Evolutionary conservation across 1,140 invertebrate species (phyloP).

Genomic region (Ruditapes philippinarum): DNA sequence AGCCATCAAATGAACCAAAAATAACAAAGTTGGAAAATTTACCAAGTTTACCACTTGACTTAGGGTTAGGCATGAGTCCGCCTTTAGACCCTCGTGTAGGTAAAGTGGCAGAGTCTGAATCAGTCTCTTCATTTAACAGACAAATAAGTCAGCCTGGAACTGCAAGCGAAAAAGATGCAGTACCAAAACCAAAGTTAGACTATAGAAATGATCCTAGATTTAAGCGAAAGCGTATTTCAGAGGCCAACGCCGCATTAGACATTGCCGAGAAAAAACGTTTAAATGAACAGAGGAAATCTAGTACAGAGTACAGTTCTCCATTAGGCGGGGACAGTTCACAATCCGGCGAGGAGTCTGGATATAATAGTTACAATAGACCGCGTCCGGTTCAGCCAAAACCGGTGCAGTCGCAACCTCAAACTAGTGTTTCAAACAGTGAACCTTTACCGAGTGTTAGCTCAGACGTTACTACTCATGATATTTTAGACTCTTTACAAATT

Average conservation of each 20-base stretch:
- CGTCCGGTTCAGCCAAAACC: slow-evolving; percentile 50
- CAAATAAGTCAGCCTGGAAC: slow-evolving; percentile 67
- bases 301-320: slow-evolving; percentile 84
- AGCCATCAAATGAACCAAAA: slow-evolving; percentile 62
- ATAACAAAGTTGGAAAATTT: slow-evolving; percentile 15
- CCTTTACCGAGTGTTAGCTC: slow-evolving; percentile 7
- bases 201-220: slow-evolving; percentile 84
- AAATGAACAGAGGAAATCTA: slow-evolving; percentile 76
- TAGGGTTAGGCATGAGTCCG: slow-evolving; percentile 18
- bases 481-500: slow-evolving; percentile 70
- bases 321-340: slow-evolving; percentile 74
- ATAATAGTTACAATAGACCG: slow-evolving; percentile 82
- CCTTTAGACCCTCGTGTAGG: slow-evolving; percentile 43
- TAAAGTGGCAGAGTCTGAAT: slow-evolving; percentile 29
- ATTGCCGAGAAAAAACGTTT: slow-evolving; percentile 69
- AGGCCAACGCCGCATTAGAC: slow-evolving; percentile 35
- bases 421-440: slow-evolving; percentile 36
- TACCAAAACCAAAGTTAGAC: slow-evolving; percentile 78
- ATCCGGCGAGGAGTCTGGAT: slow-evolving; percentile 69
- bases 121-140: slow-evolving; percentile 44
- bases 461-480: slow-evolving; percentile 41
- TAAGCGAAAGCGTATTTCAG: slow-evolving; percentile 78
- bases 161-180: slow-evolving; percentile 9
- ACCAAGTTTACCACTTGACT: slow-evolving; percentile 32
- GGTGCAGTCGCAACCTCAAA: slow-evolving; percentile 49